Evolutionary conservation across 2,113 vertebrate genomes (phyloP).

Genomic region (Amblyornis subalaris): DNA sequence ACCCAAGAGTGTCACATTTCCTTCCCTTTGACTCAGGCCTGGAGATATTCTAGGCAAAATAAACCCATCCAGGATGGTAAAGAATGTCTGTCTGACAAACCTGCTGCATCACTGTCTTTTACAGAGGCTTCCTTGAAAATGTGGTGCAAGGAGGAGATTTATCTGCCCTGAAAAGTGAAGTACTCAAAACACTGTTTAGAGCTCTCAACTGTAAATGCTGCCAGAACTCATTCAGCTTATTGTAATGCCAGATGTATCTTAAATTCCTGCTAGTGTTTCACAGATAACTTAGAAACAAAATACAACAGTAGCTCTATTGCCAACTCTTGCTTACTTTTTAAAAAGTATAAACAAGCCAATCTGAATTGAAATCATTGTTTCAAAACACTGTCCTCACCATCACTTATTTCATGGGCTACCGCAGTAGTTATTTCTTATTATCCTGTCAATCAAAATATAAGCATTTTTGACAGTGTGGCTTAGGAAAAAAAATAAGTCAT

Average conservation of each 20-base stretch:
- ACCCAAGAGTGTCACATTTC: conserved; percentile 8
- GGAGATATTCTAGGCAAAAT: not conserved
- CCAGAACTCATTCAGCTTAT: not conserved
- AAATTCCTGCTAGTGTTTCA: not conserved
- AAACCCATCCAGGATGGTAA: not conserved
- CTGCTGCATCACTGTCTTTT: not conserved
- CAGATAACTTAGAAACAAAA: conserved; percentile 10
- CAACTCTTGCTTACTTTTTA: not conserved
- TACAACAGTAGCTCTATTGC: not conserved
- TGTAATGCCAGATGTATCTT: not conserved
- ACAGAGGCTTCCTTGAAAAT: not conserved
- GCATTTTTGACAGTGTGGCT: not conserved
- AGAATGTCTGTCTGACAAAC: not conserved
- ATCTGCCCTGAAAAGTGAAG: not conserved
- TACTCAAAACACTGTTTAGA: not conserved
- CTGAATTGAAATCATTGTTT: not conserved
- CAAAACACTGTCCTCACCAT: not conserved
- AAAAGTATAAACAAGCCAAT: not conserved
- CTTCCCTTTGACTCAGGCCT: not conserved
- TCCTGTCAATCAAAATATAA: not conserved
- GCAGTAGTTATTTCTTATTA: not conserved
- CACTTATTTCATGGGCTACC: not conserved
- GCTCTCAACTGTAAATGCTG: not conserved
- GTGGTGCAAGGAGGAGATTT: not conserved
- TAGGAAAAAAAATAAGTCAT: not conserved